Evolutionary conservation across 2,797 vertebrate species (phyloP).

Genomic region (Zenarchopterus dispar): DNA sequence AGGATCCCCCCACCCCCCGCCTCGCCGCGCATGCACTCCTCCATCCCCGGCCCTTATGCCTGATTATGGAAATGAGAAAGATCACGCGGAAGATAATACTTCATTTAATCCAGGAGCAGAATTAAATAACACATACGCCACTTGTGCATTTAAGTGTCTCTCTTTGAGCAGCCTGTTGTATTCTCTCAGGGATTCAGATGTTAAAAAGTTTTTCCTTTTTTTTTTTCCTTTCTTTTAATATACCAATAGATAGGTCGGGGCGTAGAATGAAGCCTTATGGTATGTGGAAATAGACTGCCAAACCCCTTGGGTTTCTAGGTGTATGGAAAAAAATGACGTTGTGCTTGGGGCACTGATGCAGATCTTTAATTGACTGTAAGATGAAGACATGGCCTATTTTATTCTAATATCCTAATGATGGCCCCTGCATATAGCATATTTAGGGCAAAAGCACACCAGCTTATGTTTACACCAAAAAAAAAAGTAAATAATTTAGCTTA

Average conservation of each 20-base stretch:
- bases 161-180: slow-evolving; percentile 64
- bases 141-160: slow-evolving; percentile 76
- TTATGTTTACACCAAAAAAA: slow-evolving; percentile 66
- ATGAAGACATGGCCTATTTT: slow-evolving; percentile 95
- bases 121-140: slow-evolving; percentile 80
- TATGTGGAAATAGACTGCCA: slow-evolving; percentile 87
- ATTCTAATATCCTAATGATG: slow-evolving; percentile 80
- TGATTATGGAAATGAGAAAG: slow-evolving; percentile 82
- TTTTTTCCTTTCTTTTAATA: slow-evolving; percentile 22
- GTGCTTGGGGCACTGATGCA: slow-evolving; percentile 90
- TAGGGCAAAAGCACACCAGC: slow-evolving; percentile 43
- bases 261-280: slow-evolving; percentile 49
- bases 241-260: slow-evolving; percentile 57
- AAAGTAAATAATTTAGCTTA: slow-evolving; percentile 47
- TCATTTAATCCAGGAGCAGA: slow-evolving; percentile 78
- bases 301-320: slow-evolving; percentile 88
- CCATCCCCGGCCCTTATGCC: slow-evolving; percentile 67
- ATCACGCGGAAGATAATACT: slow-evolving; percentile 78
- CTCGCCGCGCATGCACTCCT: slow-evolving; percentile 44
- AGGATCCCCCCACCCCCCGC: slow-evolving; percentile 36
- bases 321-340: slow-evolving; percentile 92
- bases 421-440: slow-evolving; percentile 53
- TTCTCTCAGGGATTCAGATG: slow-evolving; percentile 58
- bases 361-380: slow-evolving; percentile 98
- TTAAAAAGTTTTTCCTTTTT: slow-evolving; percentile 41